A percentile compares a stretch with the other conserved stretches of the same genome.
phyloP scores from a whole-genome alignment of 2,888 invertebrate genomes.

The Caenorhabditis japonica region DNA sequence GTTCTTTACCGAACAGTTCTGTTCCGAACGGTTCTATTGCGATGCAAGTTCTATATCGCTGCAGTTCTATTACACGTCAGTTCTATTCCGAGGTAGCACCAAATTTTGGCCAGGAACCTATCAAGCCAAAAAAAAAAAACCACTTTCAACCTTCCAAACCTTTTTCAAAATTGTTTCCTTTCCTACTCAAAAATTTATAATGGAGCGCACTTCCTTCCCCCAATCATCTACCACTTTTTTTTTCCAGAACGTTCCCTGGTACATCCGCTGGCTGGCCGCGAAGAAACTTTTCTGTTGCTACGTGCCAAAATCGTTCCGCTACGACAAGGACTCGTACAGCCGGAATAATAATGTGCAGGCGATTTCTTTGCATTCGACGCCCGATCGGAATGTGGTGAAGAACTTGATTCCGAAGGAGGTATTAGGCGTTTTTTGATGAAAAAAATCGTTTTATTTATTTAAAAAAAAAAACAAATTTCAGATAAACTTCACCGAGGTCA shows the following conservation, averaged over 20 bases:
- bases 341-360: slow-evolving; percentile 69
- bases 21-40: too few relatives aligned
- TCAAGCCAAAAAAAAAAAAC: too few relatives aligned
- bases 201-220: too few relatives aligned
- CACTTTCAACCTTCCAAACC: too few relatives aligned
- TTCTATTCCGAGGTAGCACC: too few relatives aligned
- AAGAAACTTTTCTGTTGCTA: slow-evolving; percentile 75
- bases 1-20: too few relatives aligned
- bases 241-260: slow-evolving; percentile 70
- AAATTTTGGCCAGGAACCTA: too few relatives aligned
- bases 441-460: background rate
- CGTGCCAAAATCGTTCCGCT: slow-evolving; percentile 68
- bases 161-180: too few relatives aligned
- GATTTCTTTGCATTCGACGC: slow-evolving; percentile 66
- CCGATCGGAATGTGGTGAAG: slow-evolving; percentile 65
- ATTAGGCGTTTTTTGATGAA: slow-evolving; percentile 4
- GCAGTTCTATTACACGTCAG: too few relatives aligned
- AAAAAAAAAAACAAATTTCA: slow-evolving; percentile 41
- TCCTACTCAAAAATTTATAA: too few relatives aligned
- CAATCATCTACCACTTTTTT: too few relatives aligned
- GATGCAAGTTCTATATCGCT: too few relatives aligned
- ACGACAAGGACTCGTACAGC: slow-evolving; percentile 61
- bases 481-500: slow-evolving; percentile 74
- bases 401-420: slow-evolving; percentile 75
- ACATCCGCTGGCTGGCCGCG: slow-evolving; percentile 71